Percentiles rank a stretch among this genome's conserved stretches.
phyloP scores from a whole-genome alignment of 1,140 invertebrate species.

The Drosophila nigrodunni region DNA sequence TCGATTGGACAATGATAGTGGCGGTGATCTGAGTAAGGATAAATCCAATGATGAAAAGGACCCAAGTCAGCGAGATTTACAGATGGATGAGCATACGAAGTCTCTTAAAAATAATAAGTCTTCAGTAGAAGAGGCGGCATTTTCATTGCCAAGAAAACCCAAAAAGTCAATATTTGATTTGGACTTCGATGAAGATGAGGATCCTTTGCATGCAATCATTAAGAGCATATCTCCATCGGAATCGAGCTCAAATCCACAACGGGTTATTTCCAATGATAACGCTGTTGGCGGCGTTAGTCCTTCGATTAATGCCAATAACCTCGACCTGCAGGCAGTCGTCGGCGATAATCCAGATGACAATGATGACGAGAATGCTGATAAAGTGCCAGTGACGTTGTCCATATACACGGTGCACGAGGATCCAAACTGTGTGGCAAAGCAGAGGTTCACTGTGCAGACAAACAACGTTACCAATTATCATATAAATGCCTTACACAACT shows the following conservation, averaged over 20 bases:
- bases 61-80: background rate
- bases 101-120: background rate
- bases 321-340: background rate
- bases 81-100: background rate
- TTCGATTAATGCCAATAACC: conserved; percentile 1
- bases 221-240: conserved; percentile 38
- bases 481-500: conserved; percentile 82
- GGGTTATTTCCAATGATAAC: background rate
- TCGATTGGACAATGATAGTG: conserved; percentile 1
- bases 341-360: conserved; percentile 8
- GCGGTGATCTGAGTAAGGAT: background rate
- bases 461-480: conserved; percentile 74
- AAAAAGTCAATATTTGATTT: conserved; percentile 77
- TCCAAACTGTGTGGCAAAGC: conserved; percentile 78
- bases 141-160: conserved; percentile 43
- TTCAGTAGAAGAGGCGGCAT: background rate
- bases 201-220: conserved; percentile 68
- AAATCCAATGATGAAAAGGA: background rate
- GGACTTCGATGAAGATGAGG: conserved; percentile 75
- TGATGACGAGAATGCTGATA: conserved; percentile 11
- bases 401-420: conserved; percentile 67
- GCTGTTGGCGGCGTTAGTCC: too few species aligned
- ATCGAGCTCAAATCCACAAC: background rate
- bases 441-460: conserved; percentile 69
- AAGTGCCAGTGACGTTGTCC: conserved; percentile 4